These are phyloP conservation scores for Ramphastos sulfuratus DNA, from an alignment of 2,113 vertebrate species.

Conservation along the genomic window DNA sequence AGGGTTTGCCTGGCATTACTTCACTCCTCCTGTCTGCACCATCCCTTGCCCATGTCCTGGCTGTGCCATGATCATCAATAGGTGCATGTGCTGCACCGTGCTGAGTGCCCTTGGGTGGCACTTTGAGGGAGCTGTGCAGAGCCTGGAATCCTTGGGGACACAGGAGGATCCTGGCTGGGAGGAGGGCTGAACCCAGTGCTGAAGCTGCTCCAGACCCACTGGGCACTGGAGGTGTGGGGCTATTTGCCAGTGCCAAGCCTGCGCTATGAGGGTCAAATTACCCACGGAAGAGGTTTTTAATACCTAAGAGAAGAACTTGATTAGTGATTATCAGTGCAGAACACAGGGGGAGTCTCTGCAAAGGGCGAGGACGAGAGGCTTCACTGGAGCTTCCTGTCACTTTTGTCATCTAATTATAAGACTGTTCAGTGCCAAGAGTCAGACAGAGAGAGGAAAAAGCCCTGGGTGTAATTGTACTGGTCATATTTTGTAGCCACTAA, in stretches of 20 bases:
- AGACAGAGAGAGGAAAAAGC: background rate
- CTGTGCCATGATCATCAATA: fast-evolving
- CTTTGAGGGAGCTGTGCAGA: fast-evolving
- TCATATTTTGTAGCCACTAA: slow-evolving; percentile 53
- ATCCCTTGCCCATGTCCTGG: fast-evolving
- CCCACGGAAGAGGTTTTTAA: background rate
- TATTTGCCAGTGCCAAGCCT: background rate
- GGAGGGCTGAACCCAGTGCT: background rate
- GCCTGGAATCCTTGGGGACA: fast-evolving
- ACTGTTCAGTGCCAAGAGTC: background rate
- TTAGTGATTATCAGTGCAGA: slow-evolving; percentile 74
- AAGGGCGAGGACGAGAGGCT: slow-evolving; percentile 70
- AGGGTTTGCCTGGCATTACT: fast-evolving
- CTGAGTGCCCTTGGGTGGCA: too few relatives aligned
- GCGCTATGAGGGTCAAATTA: background rate
- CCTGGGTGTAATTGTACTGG: slow-evolving; percentile 21
- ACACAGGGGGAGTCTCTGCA: slow-evolving; percentile 67
- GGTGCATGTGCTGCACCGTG: fast-evolving
- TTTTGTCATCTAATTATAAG: slow-evolving; percentile 85
- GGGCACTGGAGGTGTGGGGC: background rate
- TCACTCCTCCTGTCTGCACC: fast-evolving
- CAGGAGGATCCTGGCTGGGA: background rate
- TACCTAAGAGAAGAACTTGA: slow-evolving; percentile 44
- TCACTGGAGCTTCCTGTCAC: slow-evolving; percentile 73
- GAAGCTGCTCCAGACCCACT: background rate